phyloP scores from a whole-genome alignment of 2,797 vertebrate genomes.

The Odontamblyopus lacepedii region DNA sequence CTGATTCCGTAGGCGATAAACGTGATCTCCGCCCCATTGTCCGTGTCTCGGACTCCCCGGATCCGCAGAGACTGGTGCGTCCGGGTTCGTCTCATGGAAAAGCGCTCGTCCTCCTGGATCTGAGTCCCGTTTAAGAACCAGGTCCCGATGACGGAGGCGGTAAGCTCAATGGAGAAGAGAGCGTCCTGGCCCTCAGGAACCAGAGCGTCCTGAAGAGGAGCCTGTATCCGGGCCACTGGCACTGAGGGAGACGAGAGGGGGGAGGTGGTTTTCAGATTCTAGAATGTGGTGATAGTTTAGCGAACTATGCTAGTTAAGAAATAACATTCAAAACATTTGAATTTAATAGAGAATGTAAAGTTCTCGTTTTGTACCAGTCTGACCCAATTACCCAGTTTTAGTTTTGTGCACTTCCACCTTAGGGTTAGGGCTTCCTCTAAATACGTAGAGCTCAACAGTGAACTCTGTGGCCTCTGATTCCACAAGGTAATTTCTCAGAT shows the following conservation, averaged over 20 bases:
- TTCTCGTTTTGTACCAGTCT: too few species aligned
- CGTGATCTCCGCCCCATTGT: constrained; percentile 86
- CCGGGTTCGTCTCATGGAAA: constrained; percentile 72
- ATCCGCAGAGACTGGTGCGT: constrained; percentile 87
- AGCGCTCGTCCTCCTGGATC: constrained; percentile 78
- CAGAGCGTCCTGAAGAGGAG: constrained; percentile 82
- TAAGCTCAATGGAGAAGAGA: constrained; percentile 87
- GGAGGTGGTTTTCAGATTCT: too few species aligned
- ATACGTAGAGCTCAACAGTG: too few species aligned
- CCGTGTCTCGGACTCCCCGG: constrained; percentile 73
- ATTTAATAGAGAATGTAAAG: too few species aligned
- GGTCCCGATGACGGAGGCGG: constrained; percentile 83
- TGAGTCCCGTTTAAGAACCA: constrained; percentile 88
- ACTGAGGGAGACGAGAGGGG: constrained; percentile 69
- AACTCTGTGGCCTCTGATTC: too few species aligned
- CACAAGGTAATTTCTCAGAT: too few species aligned
- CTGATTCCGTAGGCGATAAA: constrained; percentile 86
- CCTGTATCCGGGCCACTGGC: constrained; percentile 87
- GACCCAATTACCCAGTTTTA: too few species aligned
- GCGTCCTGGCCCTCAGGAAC: constrained; percentile 87
- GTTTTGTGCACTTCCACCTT: too few species aligned
- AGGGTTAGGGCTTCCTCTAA: too few species aligned
- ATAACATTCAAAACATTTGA: too few species aligned
- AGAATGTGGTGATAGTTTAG: too few species aligned
- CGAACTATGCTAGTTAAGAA: too few species aligned